Conservation (phyloP, 2,888 invertebrate species). For the Drosophila cognata region DNA sequence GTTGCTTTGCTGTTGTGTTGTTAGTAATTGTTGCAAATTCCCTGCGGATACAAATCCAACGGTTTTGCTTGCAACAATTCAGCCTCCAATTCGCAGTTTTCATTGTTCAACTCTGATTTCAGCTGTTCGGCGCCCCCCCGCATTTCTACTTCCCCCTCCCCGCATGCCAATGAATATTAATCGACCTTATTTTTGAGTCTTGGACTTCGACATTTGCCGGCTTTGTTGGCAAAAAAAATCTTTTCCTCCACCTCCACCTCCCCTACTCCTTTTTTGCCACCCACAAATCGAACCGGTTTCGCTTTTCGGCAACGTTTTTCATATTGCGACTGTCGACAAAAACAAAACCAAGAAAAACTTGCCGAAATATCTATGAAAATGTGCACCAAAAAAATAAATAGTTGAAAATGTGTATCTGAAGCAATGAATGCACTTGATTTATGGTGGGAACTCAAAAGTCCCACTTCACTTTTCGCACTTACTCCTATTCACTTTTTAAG, state of each 20-base stretch:
- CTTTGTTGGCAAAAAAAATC: constrained; percentile 8
- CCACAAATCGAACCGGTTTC: constrained; percentile 45
- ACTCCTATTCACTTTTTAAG: background rate
- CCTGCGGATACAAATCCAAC: constrained; percentile 64
- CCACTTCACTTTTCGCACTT: background rate
- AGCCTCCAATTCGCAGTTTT: constrained; percentile 38
- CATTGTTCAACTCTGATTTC: constrained; percentile 65
- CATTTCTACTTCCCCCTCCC: background rate
- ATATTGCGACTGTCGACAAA: constrained; percentile 5
- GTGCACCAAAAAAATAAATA: constrained; percentile 3
- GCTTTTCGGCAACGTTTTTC: constrained; percentile 42
- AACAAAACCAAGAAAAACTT: constrained; percentile 31
- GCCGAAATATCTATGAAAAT: constrained; percentile 37
- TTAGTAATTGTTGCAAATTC: constrained; percentile 76
- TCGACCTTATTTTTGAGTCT: constrained; percentile 62
- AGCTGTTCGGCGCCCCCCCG: constrained; percentile 32
- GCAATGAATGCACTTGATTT: background rate
- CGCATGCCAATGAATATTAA: constrained; percentile 1
- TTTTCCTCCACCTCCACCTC: background rate
- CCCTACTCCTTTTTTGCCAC: background rate
- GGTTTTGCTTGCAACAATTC: constrained; percentile 56
- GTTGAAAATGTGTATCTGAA: background rate
- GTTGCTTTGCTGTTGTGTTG: constrained; percentile 49
- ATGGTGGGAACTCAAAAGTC: background rate
- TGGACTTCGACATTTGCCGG: constrained; percentile 63